Evolutionary conservation across 2,797 vertebrate species (phyloP).

Genomic region (Spea hammondii): DNA sequence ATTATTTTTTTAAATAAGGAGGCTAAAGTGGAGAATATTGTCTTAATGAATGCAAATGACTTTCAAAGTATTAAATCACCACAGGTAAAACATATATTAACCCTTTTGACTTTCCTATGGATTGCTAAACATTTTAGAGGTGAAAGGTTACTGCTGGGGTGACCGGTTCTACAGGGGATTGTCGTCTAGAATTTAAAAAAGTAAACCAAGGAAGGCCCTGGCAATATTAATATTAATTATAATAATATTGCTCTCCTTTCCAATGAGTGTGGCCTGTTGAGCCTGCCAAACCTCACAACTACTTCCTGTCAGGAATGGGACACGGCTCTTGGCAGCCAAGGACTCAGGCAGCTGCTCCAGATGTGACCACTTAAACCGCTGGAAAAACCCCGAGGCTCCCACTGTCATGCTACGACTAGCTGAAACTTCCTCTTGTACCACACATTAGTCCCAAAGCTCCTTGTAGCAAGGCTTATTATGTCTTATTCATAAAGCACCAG

Average conservation of each 20-base stretch:
- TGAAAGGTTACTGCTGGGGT: too few species aligned
- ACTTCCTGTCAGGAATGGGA: conserved; percentile 37
- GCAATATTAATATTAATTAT: neutral
- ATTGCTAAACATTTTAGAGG: too few species aligned
- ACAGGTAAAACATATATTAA: too few species aligned
- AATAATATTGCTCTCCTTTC: conserved; percentile 7
- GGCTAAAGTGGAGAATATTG: too few species aligned
- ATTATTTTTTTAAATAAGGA: too few species aligned
- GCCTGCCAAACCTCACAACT: conserved; percentile 45
- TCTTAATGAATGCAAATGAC: too few species aligned
- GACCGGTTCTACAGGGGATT: too few species aligned
- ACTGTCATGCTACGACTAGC: conserved; percentile 33
- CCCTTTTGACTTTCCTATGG: too few species aligned
- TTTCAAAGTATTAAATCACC: too few species aligned
- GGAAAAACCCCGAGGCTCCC: conserved; percentile 46
- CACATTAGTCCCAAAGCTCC: conserved; percentile 2
- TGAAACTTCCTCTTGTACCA: conserved; percentile 28
- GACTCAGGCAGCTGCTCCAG: conserved; percentile 39
- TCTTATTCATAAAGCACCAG: neutral
- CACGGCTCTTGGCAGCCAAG: conserved; percentile 31
- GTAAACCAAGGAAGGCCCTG: conserved; percentile 2
- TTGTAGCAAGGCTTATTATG: neutral
- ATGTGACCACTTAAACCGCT: conserved; percentile 47
- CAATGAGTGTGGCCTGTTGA: conserved; percentile 23
- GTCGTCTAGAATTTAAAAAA: neutral